These are phyloP conservation scores for Pheosia gnoma DNA, from an alignment of 2,888 invertebrate genomes.

Conservation along the genomic window DNA sequence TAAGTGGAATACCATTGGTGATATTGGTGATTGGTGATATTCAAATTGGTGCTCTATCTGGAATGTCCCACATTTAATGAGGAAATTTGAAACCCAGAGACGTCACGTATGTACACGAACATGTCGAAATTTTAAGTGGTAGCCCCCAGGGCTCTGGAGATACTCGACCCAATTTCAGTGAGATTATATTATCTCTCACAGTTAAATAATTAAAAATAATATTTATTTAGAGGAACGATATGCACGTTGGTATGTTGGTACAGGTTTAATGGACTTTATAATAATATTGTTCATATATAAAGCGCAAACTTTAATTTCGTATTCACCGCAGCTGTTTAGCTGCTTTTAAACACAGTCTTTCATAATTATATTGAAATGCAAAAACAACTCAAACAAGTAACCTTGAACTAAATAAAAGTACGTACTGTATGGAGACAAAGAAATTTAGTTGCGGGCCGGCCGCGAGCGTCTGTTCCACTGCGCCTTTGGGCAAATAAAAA, in stretches of 20 bases:
- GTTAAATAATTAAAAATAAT: no score
- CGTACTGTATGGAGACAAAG: background rate
- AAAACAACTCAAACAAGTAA: slow-evolving; percentile 3
- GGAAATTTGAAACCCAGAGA: background rate
- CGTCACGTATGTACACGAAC: background rate
- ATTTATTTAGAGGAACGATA: no score
- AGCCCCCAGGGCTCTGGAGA: background rate
- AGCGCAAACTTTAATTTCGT: background rate
- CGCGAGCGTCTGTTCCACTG: slow-evolving; percentile 1
- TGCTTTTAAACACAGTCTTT: slow-evolving; percentile 6
- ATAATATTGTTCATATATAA: no score
- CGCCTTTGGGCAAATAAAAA: slow-evolving; percentile 6
- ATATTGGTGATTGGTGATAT: no score
- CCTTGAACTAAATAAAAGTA: slow-evolving; percentile 3
- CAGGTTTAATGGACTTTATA: no score
- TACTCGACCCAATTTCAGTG: no score
- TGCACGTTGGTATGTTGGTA: no score
- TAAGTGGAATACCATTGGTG: no score
- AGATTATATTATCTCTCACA: no score
- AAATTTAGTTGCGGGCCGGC: background rate
- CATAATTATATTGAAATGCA: slow-evolving; percentile 2
- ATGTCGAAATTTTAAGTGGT: slow-evolving; percentile 19
- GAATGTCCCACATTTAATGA: no score
- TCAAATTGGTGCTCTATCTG: no score
- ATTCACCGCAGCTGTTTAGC: slow-evolving; percentile 5